Percentiles rank a stretch among this genome's conserved stretches.
Evolutionary conservation across 2,888 invertebrate species (phyloP).

Genomic region (Embidobia sp.): DNA sequence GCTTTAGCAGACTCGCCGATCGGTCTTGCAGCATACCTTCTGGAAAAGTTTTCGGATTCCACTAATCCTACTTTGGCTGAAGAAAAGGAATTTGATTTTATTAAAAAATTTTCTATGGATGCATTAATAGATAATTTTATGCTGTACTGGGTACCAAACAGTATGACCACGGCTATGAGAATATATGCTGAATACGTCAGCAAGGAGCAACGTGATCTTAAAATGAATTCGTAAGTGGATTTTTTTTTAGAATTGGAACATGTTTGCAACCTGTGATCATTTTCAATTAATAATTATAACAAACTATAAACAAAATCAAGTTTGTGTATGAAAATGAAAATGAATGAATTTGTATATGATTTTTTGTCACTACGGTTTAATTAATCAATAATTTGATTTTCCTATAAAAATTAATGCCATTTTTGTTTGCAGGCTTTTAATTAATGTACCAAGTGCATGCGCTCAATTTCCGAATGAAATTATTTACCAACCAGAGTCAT

Average conservation of each 20-base stretch:
- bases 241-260: not conserved
- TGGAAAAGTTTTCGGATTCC: constrained; percentile 92
- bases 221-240: constrained; percentile 80
- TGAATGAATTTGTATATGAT: no score
- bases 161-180: constrained; percentile 82
- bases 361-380: no score
- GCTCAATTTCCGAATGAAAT: constrained; percentile 77
- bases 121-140: constrained; percentile 83
- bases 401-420: no score
- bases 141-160: constrained; percentile 83
- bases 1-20: constrained; percentile 90
- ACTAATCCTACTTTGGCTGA: constrained; percentile 81
- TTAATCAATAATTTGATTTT: no score
- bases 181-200: constrained; percentile 86
- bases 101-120: constrained; percentile 82
- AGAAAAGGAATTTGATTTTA: constrained; percentile 52
- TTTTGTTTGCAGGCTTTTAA: constrained; percentile 64
- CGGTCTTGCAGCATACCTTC: constrained; percentile 92
- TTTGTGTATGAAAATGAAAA: no score
- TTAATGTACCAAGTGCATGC: constrained; percentile 75
- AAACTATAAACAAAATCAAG: no score
- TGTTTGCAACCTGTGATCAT: no score
- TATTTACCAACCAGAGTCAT: constrained; percentile 67
- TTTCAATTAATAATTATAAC: no score
- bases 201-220: constrained; percentile 71